Base-by-base conservation (phyloP, 2,113 vertebrate species). In the Pandion haliaetus region DNA sequence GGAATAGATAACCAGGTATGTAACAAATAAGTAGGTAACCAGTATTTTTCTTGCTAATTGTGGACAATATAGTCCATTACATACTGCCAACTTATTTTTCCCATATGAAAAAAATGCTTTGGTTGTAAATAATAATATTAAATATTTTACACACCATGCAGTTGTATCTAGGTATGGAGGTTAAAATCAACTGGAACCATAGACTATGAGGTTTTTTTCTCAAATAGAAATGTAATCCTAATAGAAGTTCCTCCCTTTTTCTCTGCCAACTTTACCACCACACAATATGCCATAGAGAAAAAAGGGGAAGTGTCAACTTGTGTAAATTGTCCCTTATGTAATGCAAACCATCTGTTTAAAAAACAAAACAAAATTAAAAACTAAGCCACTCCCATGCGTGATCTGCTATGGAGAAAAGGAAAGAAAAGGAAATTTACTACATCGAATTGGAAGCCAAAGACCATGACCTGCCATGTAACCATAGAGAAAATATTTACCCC, bases 291-390 rank as follows among this genome's bases (percentile, higher is more conserved):
- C 95, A 88, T 54, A 96, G 86, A 97, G 95, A 97, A 96, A 95
- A 94, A 91, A 97, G 96, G 94, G 95, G 81, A 96, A 97, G 97
- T 95, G 96, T 97, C 96, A 97, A 97, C 80, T 96, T 87, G 95
- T 97, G 93, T 96, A 96, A 97, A 97, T 94, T 95, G 92, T 95
- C 95, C 94, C 95, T 97, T 97, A 97, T 95, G 93, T 92, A 97
- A 96, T 95, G 69, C 86, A 97, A 96, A 95, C 97, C 97, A 97
- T 95, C 97, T 97, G 96, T 95, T 96, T 79, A 70, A 96, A 95
- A 95, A 96, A 90, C 77, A 97, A 96, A 96, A 95, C 80, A 96
- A 97, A 97, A 95, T 80, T 65, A 96, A 93, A 96, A 94, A 77
- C 40, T 36, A 95, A 95, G 88, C 88, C 91, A 95, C 94, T 89